Evolutionary conservation across 2,888 invertebrate species (phyloP), one percentile per base, ranked within the genome.

Genomic region (Caenorhabditis zanzibari): DNA sequence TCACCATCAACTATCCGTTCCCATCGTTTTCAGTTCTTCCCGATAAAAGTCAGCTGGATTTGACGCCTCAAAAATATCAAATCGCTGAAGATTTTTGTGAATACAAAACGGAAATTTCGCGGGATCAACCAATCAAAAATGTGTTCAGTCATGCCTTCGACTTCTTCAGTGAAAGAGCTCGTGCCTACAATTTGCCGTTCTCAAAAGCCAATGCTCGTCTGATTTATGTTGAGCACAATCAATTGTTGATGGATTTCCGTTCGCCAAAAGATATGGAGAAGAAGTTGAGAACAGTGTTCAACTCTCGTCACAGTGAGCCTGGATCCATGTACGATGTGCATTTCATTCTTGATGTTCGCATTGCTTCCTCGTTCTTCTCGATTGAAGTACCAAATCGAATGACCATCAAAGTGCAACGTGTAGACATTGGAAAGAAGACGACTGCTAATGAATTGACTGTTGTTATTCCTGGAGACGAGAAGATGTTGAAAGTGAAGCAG

Each of bases 361-460:
- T 79, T 28, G 49, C 52, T 1, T 56, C 79, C 19, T 12, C 9
- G 3, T 69, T 81, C 47, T 75, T 69, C 47, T n/a, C 22, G 1
- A 6, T 68, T 10, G 72, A 75, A 19, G 22, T 54, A 4, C n/a
- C 38, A 3, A 35, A 52, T n/a, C 61, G 59, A 10, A 28, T 54
- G 19, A 73, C 81, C 0, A 73, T 87, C 9, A 47, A 63, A 59
- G 71, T 87, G 4, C 82, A 77, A 26, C 72, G 85, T 14, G 85
- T 88, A 1, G 85, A 87, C 26, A 72, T 88, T 26, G 77, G 63
- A 24, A 83, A 74, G 26, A 63, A 77, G 24, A 81, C 77, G 2
- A 81, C 84, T 26, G 72, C 69, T 1, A 84, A 81, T 0, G 77
- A 85, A n/a, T 66, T 84, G 56, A 69, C 63, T 0, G 59, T 88